These are phyloP conservation scores for Drosophila lacteicornis DNA, from an alignment of 1,140 invertebrate species.

Conservation along the genomic window DNA sequence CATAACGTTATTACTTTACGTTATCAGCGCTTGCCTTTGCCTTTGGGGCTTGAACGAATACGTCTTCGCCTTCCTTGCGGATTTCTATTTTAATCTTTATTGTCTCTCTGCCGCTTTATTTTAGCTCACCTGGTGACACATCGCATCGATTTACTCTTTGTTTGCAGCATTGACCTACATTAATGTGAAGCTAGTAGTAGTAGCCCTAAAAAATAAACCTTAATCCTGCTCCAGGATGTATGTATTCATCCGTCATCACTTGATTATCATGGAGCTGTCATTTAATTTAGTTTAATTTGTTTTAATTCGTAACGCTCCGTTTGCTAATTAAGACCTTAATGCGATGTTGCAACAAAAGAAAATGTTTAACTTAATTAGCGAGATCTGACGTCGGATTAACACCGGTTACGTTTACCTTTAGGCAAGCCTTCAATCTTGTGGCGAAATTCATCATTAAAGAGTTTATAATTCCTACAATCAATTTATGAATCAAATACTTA, in stretches of 20 bases:
- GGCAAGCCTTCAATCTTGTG: constrained; percentile 15
- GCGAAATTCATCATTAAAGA: constrained; percentile 12
- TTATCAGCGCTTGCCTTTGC: constrained; percentile 17
- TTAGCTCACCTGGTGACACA: constrained; percentile 54
- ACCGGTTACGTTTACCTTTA: constrained; percentile 19
- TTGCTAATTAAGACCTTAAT: constrained; percentile 50
- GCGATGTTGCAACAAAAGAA: constrained; percentile 9
- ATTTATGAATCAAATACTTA: background rate
- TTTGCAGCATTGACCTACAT: constrained; percentile 60
- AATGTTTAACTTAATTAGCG: constrained; percentile 59
- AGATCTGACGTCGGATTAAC: constrained; percentile 17
- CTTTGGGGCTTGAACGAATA: constrained; percentile 19
- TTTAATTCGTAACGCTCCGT: constrained; percentile 4
- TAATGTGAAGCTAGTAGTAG: constrained; percentile 6
- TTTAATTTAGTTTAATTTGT: constrained; percentile 26
- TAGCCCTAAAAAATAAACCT: background rate
- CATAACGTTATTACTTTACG: constrained; percentile 37
- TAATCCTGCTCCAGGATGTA: constrained; percentile 20
- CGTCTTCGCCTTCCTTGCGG: constrained; percentile 10
- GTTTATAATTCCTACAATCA: background rate
- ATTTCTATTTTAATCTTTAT: constrained; percentile 75
- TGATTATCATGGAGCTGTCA: constrained; percentile 16
- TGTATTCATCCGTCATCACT: background rate
- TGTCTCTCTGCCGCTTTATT: constrained; percentile 37
- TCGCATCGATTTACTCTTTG: constrained; percentile 43